Percentiles rank a stretch among this genome's conserved stretches.
Conservation (phyloP, 2,113 vertebrate species). For the Paratilapia polleni region DNA sequence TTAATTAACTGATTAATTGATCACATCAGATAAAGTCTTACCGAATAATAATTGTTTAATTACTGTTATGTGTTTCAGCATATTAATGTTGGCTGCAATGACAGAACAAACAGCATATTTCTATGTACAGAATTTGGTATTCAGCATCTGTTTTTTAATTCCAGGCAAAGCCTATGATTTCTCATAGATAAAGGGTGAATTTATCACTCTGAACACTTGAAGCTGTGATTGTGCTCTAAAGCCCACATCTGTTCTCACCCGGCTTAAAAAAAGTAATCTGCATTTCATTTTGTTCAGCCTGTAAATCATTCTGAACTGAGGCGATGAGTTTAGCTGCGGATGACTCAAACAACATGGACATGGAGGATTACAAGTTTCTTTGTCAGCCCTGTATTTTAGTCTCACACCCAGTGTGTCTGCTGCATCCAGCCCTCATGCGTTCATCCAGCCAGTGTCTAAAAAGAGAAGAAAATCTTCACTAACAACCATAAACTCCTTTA, state of each 20-base stretch:
- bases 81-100: not conserved
- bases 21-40: not conserved
- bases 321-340: conserved; percentile 25
- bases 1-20: not conserved
- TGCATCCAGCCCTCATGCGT: not conserved
- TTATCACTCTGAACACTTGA: not conserved
- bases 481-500: not conserved
- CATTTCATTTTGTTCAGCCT: conserved; percentile 21
- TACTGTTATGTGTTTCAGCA: not conserved
- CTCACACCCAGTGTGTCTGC: not conserved
- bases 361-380: conserved; percentile 47
- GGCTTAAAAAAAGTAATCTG: conserved; percentile 50
- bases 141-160: too few relatives aligned
- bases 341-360: conserved; percentile 32
- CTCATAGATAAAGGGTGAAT: conserved; percentile 6
- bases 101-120: not conserved
- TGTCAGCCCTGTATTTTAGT: conserved; percentile 26
- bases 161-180: not conserved
- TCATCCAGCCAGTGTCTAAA: not conserved
- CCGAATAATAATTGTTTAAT: not conserved
- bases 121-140: not conserved
- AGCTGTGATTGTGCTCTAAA: conserved; percentile 24
- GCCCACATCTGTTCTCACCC: conserved; percentile 38
- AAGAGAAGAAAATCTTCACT: not conserved
- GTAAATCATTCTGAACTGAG: conserved; percentile 19